Evolutionary conservation across 2,888 invertebrate genomes (phyloP), one percentile per base, ranked within the genome.

Genomic region (Anthoptus insignis): DNA sequence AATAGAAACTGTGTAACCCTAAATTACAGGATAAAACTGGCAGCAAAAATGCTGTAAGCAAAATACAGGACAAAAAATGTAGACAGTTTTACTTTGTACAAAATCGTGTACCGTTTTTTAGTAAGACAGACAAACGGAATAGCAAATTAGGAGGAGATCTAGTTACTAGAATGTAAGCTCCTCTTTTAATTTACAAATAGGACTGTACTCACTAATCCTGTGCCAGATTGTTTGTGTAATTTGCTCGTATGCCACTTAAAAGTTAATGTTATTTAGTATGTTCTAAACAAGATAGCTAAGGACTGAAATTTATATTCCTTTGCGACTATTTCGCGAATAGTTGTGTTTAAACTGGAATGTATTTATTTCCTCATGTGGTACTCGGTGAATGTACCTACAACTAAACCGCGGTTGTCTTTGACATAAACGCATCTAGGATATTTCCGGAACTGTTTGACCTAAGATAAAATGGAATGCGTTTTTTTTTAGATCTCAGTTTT

Each of bases 211-310:
- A 42, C 64, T 64, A 64, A 64, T 64, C 64, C 47, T 39, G 32
- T 57, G n/a, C 50, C 64, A 16, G 50, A 39, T 39, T 64, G 64
- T 50, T 64, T 50, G 50, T 64, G 64, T 64, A 64, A 64, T 64
- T 57, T 50, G 16, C 42, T 50, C 29, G 57, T 39, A 57, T 49
- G 63, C 56, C 29, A 49, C 49, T 63, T 64, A 49, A 50, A 64
- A 64, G 39, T 64, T 63, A 63, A 64, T 64, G 59, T 65, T 49
- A 54, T 59, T 47, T 65, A 29, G 59, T 39, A 42, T 64, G 50
- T 57, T 63, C 56, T 56, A 60, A 60, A 50, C 54, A 68, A 71
- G 72, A 71, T 68, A 68, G 66, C 61, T 60, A 58, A 65, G 65
- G 64, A 69, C 67, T 66, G 67, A 59, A 66, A 69, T 70, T 66